phyloP scores from a whole-genome alignment of 2,797 vertebrate species.

The Leptodactylus fallax region DNA sequence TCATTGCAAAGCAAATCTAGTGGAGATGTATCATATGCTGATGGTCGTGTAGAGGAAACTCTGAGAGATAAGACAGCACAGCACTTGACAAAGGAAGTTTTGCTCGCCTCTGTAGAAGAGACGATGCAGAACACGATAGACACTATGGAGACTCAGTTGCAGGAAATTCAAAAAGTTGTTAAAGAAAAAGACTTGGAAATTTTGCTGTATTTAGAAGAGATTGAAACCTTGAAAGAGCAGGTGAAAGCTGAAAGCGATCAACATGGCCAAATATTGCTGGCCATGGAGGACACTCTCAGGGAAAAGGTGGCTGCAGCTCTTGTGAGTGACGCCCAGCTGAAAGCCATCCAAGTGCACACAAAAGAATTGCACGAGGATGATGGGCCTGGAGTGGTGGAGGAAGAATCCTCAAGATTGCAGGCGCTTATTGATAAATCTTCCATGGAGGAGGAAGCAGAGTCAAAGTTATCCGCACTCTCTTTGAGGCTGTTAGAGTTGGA shows the following conservation, averaged over 20 bases:
- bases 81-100: slow-evolving; percentile 75
- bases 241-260: slow-evolving; percentile 72
- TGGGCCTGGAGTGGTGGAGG: slow-evolving; percentile 58
- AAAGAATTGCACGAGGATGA: slow-evolving; percentile 59
- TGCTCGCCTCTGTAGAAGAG: slow-evolving; percentile 55
- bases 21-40: not conserved
- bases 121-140: slow-evolving; percentile 68
- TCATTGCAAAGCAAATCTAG: not conserved
- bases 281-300: slow-evolving; percentile 82
- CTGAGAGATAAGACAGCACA: slow-evolving; percentile 75
- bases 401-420: slow-evolving; percentile 58
- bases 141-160: slow-evolving; percentile 73
- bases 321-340: slow-evolving; percentile 84
- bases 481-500: slow-evolving; percentile 84
- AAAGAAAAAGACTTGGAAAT: slow-evolving; percentile 83
- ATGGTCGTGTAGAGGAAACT: slow-evolving; percentile 69
- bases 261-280: slow-evolving; percentile 76
- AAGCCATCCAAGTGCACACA: slow-evolving; percentile 80
- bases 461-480: slow-evolving; percentile 76
- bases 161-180: slow-evolving; percentile 78
- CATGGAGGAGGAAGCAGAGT: slow-evolving; percentile 62
- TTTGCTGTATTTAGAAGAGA: slow-evolving; percentile 72
- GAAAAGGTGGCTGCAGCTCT: slow-evolving; percentile 84
- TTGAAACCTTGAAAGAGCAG: slow-evolving; percentile 76
- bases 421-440: slow-evolving; percentile 38